Evolutionary conservation across 2,888 invertebrate genomes (phyloP).

Genomic region (Apamea anceps): DNA sequence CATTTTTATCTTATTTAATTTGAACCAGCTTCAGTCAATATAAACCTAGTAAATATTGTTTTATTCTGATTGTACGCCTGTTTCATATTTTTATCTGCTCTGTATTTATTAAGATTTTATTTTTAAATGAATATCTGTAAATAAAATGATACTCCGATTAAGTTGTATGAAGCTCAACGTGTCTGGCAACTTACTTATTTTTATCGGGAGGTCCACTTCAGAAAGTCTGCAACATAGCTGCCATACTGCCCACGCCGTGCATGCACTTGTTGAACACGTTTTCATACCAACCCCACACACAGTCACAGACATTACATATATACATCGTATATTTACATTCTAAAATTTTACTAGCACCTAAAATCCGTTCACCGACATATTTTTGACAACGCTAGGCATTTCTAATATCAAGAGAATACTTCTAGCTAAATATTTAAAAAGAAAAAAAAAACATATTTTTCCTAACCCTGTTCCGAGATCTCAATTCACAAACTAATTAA

Average conservation of each 20-base stretch:
- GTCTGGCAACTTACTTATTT: background rate
- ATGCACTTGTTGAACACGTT: background rate
- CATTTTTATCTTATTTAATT: conserved; percentile 52
- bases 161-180: background rate
- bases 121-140: background rate
- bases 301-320: too few relatives aligned
- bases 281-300: background rate
- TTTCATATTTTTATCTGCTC: conserved; percentile 19
- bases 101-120: conserved; percentile 7
- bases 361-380: background rate
- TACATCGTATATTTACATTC: background rate
- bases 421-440: background rate
- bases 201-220: background rate
- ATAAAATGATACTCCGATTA: background rate
- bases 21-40: conserved; percentile 12
- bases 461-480: background rate
- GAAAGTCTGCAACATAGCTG: background rate
- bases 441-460: conserved; percentile 4
- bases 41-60: conserved; percentile 41
- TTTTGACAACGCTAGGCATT: background rate
- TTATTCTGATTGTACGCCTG: conserved; percentile 22
- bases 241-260: background rate
- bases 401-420: conserved; percentile 2
- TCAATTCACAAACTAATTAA: conserved; percentile 46
- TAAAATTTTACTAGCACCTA: background rate